phyloP scores from a whole-genome alignment of 2,888 invertebrate genomes.

The Dicyrtomina minuta region DNA sequence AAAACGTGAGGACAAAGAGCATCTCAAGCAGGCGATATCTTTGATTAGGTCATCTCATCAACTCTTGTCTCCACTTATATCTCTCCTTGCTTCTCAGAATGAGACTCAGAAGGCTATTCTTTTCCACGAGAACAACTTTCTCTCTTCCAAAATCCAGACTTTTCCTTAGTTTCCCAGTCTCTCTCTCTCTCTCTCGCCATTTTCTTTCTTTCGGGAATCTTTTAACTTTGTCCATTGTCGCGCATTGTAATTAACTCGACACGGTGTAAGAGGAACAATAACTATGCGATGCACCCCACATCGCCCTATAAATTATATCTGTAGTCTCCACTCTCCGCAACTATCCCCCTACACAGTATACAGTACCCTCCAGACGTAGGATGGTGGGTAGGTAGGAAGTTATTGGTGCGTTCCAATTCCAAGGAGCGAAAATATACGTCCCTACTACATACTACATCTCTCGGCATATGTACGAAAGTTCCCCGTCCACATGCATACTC shows the following conservation, averaged over 20 bases:
- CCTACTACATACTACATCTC: too few species aligned
- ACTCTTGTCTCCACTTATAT: conserved; percentile 15
- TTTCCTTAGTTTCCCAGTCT: neutral
- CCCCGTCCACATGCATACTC: too few species aligned
- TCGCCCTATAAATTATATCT: neutral
- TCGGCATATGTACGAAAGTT: too few species aligned
- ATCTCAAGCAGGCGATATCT: conserved; percentile 30
- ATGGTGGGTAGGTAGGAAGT: too few species aligned
- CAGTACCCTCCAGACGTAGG: neutral
- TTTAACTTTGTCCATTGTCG: conserved; percentile 38
- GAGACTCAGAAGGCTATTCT: neutral
- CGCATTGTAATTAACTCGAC: conserved; percentile 43
- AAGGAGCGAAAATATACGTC: too few species aligned
- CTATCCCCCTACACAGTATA: neutral
- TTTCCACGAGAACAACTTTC: conserved; percentile 17
- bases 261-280: conserved; percentile 26
- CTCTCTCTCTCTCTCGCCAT: conserved; percentile 6
- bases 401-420: too few species aligned
- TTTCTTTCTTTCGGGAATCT: conserved; percentile 14
- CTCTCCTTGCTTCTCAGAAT: conserved; percentile 3
- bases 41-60: conserved; percentile 46
- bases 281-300: conserved; percentile 7
- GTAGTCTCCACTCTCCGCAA: neutral
- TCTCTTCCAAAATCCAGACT: too few species aligned
- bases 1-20: conserved; percentile 33